Evolutionary conservation across 2,113 vertebrate species (phyloP), one percentile per base, ranked within the genome.

Genomic region (Coptodon bakossiorum): DNA sequence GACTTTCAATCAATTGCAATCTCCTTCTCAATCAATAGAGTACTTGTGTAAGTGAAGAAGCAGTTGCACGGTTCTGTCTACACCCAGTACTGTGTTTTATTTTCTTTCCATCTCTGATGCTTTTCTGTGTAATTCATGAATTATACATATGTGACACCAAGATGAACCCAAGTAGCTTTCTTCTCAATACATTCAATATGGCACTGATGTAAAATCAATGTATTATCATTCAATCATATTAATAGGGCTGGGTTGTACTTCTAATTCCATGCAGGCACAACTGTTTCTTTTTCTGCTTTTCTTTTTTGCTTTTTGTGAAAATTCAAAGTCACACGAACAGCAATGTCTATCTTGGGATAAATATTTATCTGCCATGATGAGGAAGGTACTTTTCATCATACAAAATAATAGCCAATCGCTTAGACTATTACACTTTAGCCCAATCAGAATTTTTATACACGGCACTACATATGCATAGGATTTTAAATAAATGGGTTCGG

Each of bases 1-100:
- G 50, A 52, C 84, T 80, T 78, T 80, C 90, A 90, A 88, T 93
- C 91, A 91, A 93, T 92, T 91, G 63, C 88, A 92, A 92, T 92
- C 88, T 88, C 59, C 56, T 71, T 84, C 79, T 86, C 81, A 88
- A 89, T 93, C 93, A 91, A 91, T 92, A 86, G 38, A 78, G 84
- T 38, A 71, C 79, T 89, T 43, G 56, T 89, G 66, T 80, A 59
- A 87, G 68, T 73, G 66, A 36, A 83, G 54, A 76, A 54, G 71
- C 54, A 66, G 59, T 31, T 90, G 71, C 54, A 50, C 38, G 11
- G 79, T 1, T 34, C 56, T 76, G 54, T 88, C 29, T 76, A 71
- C 13, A 81, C n/a, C 78, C 24, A 73, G 78, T 38, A n/a, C 27
- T 6, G 14, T 1, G 3, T 52, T 50, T 31, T 0, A 52, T 50